Evolutionary conservation across 1,140 invertebrate genomes (phyloP), one percentile per base, ranked within the genome.

Genomic region (Drosophila athabasca): DNA sequence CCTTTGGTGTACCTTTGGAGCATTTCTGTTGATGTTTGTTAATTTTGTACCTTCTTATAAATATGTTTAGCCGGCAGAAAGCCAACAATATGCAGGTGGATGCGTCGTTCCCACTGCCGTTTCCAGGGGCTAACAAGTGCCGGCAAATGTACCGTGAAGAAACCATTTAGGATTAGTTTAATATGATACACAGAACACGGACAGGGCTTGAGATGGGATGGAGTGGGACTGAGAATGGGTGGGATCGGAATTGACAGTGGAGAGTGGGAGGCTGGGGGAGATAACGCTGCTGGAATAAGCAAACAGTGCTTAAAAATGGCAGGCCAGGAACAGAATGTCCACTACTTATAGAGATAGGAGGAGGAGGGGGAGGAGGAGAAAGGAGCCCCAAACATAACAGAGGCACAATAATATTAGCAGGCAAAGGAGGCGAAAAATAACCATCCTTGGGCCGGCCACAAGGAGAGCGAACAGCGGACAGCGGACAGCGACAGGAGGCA

Each of bases 141-240:
- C 59, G 59, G 83, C 82, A 90, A 90, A 90, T 90, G 88, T 90
- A 82, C 88, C 88, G 83, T 90, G 71, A 90, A 90, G 82, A 89
- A 90, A 82, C 81, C 89, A 89, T 90, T 90, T 90, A 89, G 89
- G 89, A 90, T 90, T 90, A 90, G 85, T 90, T 90, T 90, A 90
- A 90, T 90, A 90, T 89, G 81, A 89, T 85, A 83, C 80, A 76
- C 60, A 82, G 43, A 39, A 54, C 54, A 59, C 52, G 50, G 24
- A 29, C 39, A 19, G 15, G 9, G 6, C 3, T 8, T 39, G 11
- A 2, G 15, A 2, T 11, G 2, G 7, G 31, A 8, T 2, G 39
- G 11, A 9, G 11, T 3, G 17, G 19, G 52, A 31, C 24, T 54
- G 31, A 5, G 11, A 39, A 13, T 13, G 35, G 35, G 35, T 13